Evolutionary conservation across 2,797 vertebrate species (phyloP).

Genomic region (Sciurus vulgaris): DNA sequence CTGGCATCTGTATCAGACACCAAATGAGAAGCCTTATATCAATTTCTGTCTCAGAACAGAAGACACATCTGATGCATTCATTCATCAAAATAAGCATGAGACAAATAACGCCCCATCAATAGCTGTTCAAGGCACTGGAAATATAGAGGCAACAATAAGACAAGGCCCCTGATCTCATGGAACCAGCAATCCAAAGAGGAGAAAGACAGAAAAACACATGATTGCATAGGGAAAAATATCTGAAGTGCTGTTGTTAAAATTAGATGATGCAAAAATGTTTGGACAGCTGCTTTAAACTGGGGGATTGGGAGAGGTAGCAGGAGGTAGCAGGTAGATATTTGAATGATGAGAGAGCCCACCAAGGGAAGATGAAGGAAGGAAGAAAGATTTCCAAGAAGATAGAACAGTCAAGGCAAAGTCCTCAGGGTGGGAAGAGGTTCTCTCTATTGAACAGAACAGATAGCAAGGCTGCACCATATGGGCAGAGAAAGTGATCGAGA

Average conservation of each 20-base stretch:
- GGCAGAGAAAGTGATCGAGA: fast-evolving
- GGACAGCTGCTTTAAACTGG: background rate
- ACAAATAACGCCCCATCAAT: background rate
- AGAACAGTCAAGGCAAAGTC: background rate
- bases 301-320: background rate
- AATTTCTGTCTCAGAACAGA: background rate
- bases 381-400: background rate
- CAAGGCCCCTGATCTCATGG: background rate
- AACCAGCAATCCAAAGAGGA: background rate
- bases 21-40: background rate
- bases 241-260: background rate
- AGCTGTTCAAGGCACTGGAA: background rate
- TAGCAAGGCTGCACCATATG: fast-evolving
- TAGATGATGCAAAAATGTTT: background rate
- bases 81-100: background rate
- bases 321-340: background rate
- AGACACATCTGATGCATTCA: background rate
- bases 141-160: background rate
- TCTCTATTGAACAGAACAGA: background rate
- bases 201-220: background rate
- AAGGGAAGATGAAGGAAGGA: background rate
- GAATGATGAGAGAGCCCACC: background rate
- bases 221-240: background rate
- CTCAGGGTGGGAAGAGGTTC: background rate
- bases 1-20: background rate